These are phyloP conservation scores for Fistularia tabacaria DNA, from an alignment of 2,797 vertebrate genomes.

Conservation along the genomic window DNA sequence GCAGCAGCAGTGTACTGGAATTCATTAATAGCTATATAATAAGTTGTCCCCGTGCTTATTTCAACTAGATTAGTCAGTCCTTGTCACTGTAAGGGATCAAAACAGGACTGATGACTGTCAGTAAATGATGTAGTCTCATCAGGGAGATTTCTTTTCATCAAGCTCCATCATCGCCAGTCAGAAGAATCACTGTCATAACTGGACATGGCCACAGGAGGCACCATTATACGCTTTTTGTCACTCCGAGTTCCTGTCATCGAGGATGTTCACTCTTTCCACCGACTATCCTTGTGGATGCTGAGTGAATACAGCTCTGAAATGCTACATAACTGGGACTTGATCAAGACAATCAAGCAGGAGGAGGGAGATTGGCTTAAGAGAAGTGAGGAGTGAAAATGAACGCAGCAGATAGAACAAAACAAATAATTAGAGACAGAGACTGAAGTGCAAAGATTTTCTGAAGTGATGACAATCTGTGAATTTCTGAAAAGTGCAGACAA, in stretches of 20 bases:
- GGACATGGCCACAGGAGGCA: slow-evolving; percentile 34
- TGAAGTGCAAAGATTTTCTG: slow-evolving; percentile 13
- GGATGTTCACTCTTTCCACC: slow-evolving; percentile 21
- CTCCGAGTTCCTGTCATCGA: neutral
- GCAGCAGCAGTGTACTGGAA: too few species aligned
- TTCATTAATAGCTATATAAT: too few species aligned
- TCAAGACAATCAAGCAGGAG: slow-evolving; percentile 28
- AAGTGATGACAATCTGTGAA: neutral
- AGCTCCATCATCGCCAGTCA: slow-evolving; percentile 9
- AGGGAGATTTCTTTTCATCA: slow-evolving; percentile 15
- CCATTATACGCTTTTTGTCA: slow-evolving; percentile 30
- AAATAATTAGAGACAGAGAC: slow-evolving; percentile 8
- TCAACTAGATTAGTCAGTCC: neutral
- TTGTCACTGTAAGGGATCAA: slow-evolving; percentile 1
- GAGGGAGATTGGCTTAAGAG: slow-evolving; percentile 21
- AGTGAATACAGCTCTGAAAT: slow-evolving; percentile 19
- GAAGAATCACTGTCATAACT: neutral
- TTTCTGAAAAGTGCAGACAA: slow-evolving; percentile 1
- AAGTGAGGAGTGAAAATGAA: slow-evolving; percentile 2
- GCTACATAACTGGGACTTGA: slow-evolving; percentile 6
- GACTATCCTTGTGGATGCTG: slow-evolving; percentile 26
- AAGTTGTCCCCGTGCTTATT: too few species aligned
- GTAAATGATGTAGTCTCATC: slow-evolving; percentile 8
- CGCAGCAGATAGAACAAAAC: slow-evolving; percentile 13
- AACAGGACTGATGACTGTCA: slow-evolving; percentile 12